phyloP scores from a whole-genome alignment of 1,140 invertebrate species.

The Manduca sexta region DNA sequence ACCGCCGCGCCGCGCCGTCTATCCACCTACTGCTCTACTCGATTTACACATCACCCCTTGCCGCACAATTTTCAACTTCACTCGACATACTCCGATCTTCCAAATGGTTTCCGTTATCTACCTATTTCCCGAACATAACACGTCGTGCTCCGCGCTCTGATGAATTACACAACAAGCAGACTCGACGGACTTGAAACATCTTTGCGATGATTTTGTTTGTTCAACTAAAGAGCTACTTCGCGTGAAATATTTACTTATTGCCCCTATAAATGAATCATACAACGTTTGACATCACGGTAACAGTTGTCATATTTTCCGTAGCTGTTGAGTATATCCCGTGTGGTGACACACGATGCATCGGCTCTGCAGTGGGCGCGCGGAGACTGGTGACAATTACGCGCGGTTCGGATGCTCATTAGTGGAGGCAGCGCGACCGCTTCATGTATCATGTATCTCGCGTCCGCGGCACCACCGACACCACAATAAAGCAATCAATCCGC shows the following conservation, averaged over 20 bases:
- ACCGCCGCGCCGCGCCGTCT: slow-evolving; percentile 46
- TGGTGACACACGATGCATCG: too few species aligned
- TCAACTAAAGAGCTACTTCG: too few species aligned
- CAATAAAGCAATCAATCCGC: slow-evolving; percentile 65
- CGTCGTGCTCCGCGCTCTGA: neutral
- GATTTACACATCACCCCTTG: slow-evolving; percentile 37
- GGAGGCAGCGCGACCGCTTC: slow-evolving; percentile 37
- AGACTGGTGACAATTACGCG: slow-evolving; percentile 51
- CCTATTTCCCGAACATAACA: slow-evolving; percentile 4
- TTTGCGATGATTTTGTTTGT: too few species aligned
- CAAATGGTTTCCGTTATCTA: slow-evolving; percentile 16
- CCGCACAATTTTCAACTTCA: slow-evolving; percentile 25
- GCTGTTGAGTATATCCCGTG: slow-evolving; percentile 24
- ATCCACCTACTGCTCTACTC: slow-evolving; percentile 44
- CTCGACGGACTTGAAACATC: neutral
- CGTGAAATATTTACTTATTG: too few species aligned
- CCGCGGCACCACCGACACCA: slow-evolving; percentile 32
- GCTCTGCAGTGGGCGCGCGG: too few species aligned
- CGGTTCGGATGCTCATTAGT: slow-evolving; percentile 46
- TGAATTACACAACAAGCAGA: neutral
- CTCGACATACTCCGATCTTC: slow-evolving; percentile 20
- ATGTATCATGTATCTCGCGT: slow-evolving; percentile 64
- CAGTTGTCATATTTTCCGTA: too few species aligned
- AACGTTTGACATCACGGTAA: slow-evolving; percentile 1
- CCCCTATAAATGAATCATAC: neutral